A percentile compares a stretch with the other conserved stretches of the same genome.
phyloP scores from a whole-genome alignment of 2,888 invertebrate species.

The Lathronympha strigana region DNA sequence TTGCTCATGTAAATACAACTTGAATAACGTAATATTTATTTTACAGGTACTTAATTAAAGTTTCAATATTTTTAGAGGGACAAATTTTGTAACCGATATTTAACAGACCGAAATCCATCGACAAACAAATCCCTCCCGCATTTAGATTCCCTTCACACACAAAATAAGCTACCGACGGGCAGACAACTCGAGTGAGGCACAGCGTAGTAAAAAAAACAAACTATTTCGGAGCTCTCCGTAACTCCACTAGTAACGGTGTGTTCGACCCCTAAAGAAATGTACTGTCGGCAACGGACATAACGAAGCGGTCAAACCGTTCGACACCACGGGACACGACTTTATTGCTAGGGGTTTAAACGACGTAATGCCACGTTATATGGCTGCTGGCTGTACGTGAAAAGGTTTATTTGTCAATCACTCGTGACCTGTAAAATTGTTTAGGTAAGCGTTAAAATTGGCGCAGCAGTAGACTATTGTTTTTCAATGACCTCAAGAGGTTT shows the following conservation, averaged over 20 bases:
- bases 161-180: neutral
- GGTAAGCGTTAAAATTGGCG: constrained; percentile 6
- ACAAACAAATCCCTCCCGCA: neutral
- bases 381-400: constrained; percentile 12
- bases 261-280: neutral
- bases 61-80: too few relatives aligned
- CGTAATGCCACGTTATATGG: neutral
- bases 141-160: neutral
- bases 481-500: too few relatives aligned
- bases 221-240: constrained; percentile 7
- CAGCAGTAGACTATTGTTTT: too few relatives aligned
- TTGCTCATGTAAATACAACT: too few relatives aligned
- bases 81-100: too few relatives aligned
- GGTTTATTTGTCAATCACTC: constrained; percentile 21
- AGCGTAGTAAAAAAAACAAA: neutral
- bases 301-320: neutral
- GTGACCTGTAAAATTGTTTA: constrained; percentile 16
- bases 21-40: too few relatives aligned
- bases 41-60: too few relatives aligned
- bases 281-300: constrained; percentile 11
- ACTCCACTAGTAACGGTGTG: constrained; percentile 7
- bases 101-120: neutral
- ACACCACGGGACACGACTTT: constrained; percentile 7
- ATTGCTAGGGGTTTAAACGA: neutral
- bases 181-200: neutral